phyloP scores from a whole-genome alignment of 2,797 vertebrate species.

The Rhinoraja longicauda region DNA sequence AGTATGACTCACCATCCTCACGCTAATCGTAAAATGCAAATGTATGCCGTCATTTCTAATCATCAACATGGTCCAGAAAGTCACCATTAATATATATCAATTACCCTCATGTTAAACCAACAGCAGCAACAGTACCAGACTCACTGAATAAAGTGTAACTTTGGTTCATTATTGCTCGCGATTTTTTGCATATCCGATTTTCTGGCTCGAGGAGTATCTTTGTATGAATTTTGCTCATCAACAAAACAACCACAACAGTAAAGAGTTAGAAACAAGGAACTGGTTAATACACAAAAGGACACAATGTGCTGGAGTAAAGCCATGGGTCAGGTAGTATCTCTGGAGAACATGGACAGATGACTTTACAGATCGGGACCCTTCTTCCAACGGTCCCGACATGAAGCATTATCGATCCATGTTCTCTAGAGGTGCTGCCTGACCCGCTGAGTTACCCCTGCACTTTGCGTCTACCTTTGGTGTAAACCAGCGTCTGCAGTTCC shows the following conservation, averaged over 20 bases:
- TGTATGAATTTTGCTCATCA: not conserved
- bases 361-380: too few relatives aligned
- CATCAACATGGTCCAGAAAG: not conserved
- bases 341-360: too few relatives aligned
- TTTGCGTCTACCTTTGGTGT: too few relatives aligned
- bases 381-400: too few relatives aligned
- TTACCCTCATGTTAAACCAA: not conserved
- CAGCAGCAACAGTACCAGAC: not conserved
- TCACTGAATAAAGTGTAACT: not conserved
- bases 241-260: not conserved
- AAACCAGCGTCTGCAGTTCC: too few relatives aligned
- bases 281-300: too few relatives aligned
- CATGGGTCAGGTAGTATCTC: too few relatives aligned
- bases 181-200: not conserved
- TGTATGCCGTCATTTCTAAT: not conserved
- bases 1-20: not conserved
- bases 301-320: too few relatives aligned
- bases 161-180: not conserved
- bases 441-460: too few relatives aligned
- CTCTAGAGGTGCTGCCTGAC: not conserved
- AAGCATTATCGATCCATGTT: too few relatives aligned
- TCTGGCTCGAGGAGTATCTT: not conserved
- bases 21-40: not conserved
- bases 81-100: not conserved
- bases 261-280: not conserved